A percentile compares a stretch with the other conserved stretches of the same genome.
Conservation (phyloP, 2,113 vertebrate species). For the Suncus etruscus region DNA sequence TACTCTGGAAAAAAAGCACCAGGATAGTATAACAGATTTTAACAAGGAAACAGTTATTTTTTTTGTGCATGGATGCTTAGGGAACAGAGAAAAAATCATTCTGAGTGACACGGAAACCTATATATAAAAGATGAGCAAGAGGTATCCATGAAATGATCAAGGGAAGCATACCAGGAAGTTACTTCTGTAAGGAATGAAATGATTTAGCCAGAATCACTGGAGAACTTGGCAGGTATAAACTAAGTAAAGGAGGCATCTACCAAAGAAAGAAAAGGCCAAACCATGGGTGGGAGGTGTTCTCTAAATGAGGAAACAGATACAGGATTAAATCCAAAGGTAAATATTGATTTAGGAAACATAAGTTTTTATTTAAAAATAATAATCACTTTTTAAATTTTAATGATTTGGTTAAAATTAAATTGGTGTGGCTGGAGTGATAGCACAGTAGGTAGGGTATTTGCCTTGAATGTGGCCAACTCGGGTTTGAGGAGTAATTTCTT, state of each 20-base stretch:
- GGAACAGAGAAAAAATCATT: background rate
- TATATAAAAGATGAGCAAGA: background rate
- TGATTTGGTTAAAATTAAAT: conserved; percentile 24
- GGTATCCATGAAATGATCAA: background rate
- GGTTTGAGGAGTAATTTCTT: too few species aligned
- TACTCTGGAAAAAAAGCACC: background rate
- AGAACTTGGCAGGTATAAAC: background rate
- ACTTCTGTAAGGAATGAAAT: background rate
- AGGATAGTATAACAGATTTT: background rate
- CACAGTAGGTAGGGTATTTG: too few species aligned
- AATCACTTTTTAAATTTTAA: background rate
- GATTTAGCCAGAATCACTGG: background rate
- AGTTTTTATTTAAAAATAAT: conserved; percentile 5
- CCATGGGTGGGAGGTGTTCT: background rate
- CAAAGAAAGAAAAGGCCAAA: background rate
- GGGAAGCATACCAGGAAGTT: background rate
- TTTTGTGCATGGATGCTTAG: background rate
- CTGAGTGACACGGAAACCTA: background rate
- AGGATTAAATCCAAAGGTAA: background rate
- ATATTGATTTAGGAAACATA: background rate
- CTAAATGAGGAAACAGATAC: background rate
- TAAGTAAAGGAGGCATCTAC: too few species aligned
- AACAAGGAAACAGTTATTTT: conserved; percentile 10
- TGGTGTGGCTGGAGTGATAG: too few species aligned
- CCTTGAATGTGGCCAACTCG: too few species aligned